Percentiles rank a stretch among this genome's conserved stretches.
These are phyloP conservation scores for Mormoops blainvillei DNA, from an alignment of 2,113 vertebrate genomes.

Conservation along the genomic window DNA sequence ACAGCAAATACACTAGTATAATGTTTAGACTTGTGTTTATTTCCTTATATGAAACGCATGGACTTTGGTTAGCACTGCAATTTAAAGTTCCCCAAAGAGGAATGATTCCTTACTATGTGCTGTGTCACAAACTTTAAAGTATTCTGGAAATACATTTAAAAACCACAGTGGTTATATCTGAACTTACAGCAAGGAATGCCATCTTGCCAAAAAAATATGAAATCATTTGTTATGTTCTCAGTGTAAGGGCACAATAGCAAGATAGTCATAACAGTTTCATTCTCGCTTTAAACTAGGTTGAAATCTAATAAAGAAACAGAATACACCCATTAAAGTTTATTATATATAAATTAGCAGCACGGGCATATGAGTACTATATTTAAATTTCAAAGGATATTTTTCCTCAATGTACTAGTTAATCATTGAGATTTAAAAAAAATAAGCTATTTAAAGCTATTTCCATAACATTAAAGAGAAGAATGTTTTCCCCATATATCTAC, in stretches of 20 bases:
- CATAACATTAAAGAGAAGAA: constrained; percentile 15
- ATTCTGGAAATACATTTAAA: constrained; percentile 39
- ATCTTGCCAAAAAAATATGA: background rate
- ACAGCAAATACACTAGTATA: fast-evolving
- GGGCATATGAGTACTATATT: constrained; percentile 3
- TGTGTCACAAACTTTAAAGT: background rate
- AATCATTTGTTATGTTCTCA: background rate
- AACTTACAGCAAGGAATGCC: background rate
- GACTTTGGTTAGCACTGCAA: background rate
- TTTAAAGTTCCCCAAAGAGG: constrained; percentile 13
- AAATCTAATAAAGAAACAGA: constrained; percentile 41
- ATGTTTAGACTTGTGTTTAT: background rate
- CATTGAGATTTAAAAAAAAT: constrained; percentile 31
- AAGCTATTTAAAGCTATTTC: background rate
- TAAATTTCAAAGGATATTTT: constrained; percentile 55
- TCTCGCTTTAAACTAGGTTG: constrained; percentile 36
- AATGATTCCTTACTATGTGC: background rate
- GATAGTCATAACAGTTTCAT: constrained; percentile 1
- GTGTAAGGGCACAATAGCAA: background rate
- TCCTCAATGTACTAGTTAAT: constrained; percentile 21
- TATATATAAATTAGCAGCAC: constrained; percentile 20
- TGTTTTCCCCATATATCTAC: constrained; percentile 26
- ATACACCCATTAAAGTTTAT: constrained; percentile 24
- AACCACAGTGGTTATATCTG: background rate
- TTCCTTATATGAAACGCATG: constrained; percentile 1